Evolutionary conservation across 2,888 invertebrate species (phyloP).

Genomic region (Drosophila flavopinicola): DNA sequence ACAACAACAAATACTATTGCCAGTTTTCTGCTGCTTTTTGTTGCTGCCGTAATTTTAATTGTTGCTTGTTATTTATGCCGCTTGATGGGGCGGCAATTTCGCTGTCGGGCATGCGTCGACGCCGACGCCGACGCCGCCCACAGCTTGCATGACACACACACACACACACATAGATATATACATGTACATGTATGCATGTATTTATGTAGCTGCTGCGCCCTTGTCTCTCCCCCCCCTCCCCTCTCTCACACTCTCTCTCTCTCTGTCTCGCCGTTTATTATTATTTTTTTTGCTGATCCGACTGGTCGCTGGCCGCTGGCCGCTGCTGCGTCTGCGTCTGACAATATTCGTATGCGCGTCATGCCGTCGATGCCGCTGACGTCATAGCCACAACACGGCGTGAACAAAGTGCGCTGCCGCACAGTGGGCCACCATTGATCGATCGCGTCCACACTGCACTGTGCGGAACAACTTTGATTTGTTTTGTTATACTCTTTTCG

Average conservation of each 20-base stretch:
- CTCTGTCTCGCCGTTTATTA: not conserved
- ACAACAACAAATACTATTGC: conserved; percentile 14
- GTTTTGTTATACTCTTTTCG: no score
- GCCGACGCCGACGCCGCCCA: conserved; percentile 46
- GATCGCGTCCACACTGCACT: no score
- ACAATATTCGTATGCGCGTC: conserved; percentile 36
- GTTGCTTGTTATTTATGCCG: conserved; percentile 59
- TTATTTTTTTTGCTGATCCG: not conserved
- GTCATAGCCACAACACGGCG: conserved; percentile 44
- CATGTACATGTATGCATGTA: not conserved
- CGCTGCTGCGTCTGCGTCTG: conserved; percentile 38
- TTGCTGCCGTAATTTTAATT: conserved; percentile 44
- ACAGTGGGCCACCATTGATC: conserved; percentile 29
- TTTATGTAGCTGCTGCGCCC: conserved; percentile 27
- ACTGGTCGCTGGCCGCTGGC: conserved; percentile 16
- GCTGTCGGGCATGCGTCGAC: conserved; percentile 38
- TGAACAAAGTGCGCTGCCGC: conserved; percentile 47
- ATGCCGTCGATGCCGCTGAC: conserved; percentile 49
- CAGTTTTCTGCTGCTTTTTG: conserved; percentile 34
- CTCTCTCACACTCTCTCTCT: not conserved
- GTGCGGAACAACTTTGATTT: no score
- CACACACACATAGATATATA: not conserved
- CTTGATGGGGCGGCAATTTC: conserved; percentile 45
- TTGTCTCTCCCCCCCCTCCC: conserved; percentile 3
- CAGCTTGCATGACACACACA: conserved; percentile 33